Evolutionary conservation across 2,888 invertebrate species (phyloP).

Genomic region (Drosophila trichaetosa): DNA sequence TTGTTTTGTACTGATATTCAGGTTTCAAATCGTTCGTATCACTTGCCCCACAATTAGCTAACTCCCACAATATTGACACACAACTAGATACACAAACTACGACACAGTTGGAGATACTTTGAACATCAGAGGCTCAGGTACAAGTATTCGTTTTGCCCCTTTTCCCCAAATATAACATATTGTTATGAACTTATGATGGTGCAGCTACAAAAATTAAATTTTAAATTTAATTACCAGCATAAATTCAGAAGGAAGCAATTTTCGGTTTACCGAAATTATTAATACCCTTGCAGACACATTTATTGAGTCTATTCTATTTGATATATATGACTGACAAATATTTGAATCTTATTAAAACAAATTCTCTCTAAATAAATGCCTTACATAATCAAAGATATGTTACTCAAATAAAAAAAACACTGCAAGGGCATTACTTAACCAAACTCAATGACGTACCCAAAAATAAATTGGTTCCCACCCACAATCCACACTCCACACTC

Average conservation of each 20-base stretch:
- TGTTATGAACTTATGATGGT: conserved; percentile 17
- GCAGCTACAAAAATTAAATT: conserved; percentile 28
- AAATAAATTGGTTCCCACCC: conserved; percentile 21
- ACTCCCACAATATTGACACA: conserved; percentile 27
- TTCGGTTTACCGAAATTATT: not conserved
- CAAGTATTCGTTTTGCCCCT: conserved; percentile 46
- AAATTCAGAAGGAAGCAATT: not conserved
- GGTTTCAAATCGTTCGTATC: conserved; percentile 61
- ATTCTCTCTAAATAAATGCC: not conserved
- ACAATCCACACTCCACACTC: not conserved
- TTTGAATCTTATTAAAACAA: not conserved
- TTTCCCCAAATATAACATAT: conserved; percentile 8
- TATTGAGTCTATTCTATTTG: not conserved
- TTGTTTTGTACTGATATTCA: conserved; percentile 76
- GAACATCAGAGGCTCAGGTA: conserved; percentile 76
- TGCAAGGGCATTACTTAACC: conserved; percentile 5
- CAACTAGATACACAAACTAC: conserved; percentile 14
- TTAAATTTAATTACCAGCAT: not conserved
- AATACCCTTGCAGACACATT: conserved; percentile 1
- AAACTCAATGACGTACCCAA: not conserved
- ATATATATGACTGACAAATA: not conserved
- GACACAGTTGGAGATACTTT: conserved; percentile 53
- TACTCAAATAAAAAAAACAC: not conserved
- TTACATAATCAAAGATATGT: not conserved
- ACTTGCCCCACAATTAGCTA: conserved; percentile 32